Conservation (phyloP, 1,140 invertebrate genomes). For the Listronotus bonariensis region DNA sequence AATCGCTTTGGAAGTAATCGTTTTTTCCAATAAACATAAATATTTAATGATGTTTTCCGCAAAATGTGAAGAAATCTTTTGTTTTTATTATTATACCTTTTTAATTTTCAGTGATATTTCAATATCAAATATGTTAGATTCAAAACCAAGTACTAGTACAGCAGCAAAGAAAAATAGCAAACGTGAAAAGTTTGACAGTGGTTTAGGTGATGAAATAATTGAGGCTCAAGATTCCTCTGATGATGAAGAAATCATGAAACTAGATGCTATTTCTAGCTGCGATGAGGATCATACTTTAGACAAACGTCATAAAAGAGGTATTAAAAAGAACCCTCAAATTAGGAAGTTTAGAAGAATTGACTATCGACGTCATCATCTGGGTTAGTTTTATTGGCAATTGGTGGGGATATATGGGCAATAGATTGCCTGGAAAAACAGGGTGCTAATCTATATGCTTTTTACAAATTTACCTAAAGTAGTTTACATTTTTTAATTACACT, state of each 20-base stretch:
- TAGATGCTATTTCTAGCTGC: conserved; percentile 40
- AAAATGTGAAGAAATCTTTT: too few relatives aligned
- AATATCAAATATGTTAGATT: background rate
- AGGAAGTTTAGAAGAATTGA: conserved; percentile 10
- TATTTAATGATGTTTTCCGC: too few relatives aligned
- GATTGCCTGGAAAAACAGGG: too few relatives aligned
- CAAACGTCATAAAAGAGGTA: conserved; percentile 40
- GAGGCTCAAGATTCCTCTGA: conserved; percentile 42
- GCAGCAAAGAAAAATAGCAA: conserved; percentile 44
- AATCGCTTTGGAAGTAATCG: too few relatives aligned
- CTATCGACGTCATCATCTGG: background rate
- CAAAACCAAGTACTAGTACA: conserved; percentile 8
- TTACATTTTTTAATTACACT: too few relatives aligned
- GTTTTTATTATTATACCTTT: too few relatives aligned
- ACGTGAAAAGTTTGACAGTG: conserved; percentile 65
- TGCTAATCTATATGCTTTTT: too few relatives aligned
- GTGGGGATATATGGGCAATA: background rate
- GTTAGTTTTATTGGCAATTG: conserved; percentile 1
- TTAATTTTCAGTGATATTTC: conserved; percentile 1
- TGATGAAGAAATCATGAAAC: conserved; percentile 27
- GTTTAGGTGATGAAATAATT: conserved; percentile 58
- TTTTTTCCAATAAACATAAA: too few relatives aligned
- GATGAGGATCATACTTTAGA: conserved; percentile 41
- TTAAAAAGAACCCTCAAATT: background rate
- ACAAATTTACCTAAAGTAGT: too few relatives aligned